These are phyloP conservation scores for Columba janthina DNA, from an alignment of 2,113 vertebrate genomes.

Conservation along the genomic window DNA sequence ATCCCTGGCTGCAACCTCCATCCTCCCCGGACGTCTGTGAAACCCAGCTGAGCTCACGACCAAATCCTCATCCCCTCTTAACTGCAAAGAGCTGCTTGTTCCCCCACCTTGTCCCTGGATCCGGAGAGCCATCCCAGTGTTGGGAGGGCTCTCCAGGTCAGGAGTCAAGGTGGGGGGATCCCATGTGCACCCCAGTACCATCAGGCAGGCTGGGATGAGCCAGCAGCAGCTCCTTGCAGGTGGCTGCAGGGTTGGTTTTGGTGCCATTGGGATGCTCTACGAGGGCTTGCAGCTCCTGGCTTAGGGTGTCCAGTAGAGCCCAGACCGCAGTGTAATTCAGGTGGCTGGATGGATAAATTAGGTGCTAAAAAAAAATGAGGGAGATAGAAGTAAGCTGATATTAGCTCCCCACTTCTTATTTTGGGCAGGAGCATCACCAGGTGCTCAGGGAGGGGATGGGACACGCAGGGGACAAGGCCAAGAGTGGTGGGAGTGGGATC, in stretches of 20 bases:
- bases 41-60: neutral
- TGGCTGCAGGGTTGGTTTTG: conserved; percentile 80
- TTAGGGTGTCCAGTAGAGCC: conserved; percentile 78
- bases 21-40: neutral
- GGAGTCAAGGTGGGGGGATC: neutral
- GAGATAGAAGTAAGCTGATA: neutral
- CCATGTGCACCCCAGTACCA: conserved; percentile 61
- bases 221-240: conserved; percentile 88
- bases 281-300: conserved; percentile 77
- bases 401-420: neutral
- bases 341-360: conserved; percentile 79
- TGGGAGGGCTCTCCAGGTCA: no score
- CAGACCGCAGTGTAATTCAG: conserved; percentile 75
- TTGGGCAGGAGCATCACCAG: neutral
- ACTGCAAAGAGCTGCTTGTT: accelerated
- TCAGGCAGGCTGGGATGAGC: conserved; percentile 81
- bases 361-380: conserved; percentile 52
- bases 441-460: neutral
- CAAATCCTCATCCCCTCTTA: neutral
- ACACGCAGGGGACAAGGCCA: neutral
- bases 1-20: neutral
- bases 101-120: no score
- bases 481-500: accelerated
- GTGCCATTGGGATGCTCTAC: conserved; percentile 83
- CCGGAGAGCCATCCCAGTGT: no score